Base-by-base conservation (phyloP, 2,888 invertebrate species). In the Stegana nigrithorax region DNA sequence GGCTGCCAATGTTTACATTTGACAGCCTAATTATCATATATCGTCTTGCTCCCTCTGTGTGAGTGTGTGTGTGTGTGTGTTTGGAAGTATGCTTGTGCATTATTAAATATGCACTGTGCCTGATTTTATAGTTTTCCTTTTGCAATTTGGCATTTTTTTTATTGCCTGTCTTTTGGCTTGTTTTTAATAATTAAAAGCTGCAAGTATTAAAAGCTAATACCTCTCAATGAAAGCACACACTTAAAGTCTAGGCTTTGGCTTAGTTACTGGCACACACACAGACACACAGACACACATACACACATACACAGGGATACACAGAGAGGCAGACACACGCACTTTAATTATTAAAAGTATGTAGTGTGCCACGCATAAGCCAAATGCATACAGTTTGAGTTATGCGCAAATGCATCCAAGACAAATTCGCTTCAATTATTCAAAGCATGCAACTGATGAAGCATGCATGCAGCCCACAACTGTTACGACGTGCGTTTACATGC, bases 361-460 rank as follows among this genome's bases (percentile, higher is more conserved):
- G 19, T 51, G 27, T 51, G 27, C 26, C 39, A 39, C 39, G 39
- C 39, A 39, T 4, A n/a, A n/a, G n/a, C 3, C 32, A 32, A 32
- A 2, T 10, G 26, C n/a, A 8, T 10, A 50, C 3, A 12, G n/a
- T 14, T 51, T 17, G 17, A n/a, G n/a, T n/a, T n/a, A n/a, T n/a
- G 53, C 19, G 21, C n/a, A 36, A 50, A 55, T 55, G 53, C 53
- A 55, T 50, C 32, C 23, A 55, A 55, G 47, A 53, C 60, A 74
- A 75, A 74, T 74, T 73, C 74, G 74, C 78, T 71, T 81, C 78
- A 79, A 80, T 79, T 79, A 79, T 79, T 79, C 79, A 79, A 73
- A 75, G 73, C 79, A 78, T 79, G 81, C 81, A 79, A 79, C 79
- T 81, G 80, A 79, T 79, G 79, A 78, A 80, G 81, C 78, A 77